Evolutionary conservation across 1,140 invertebrate genomes (phyloP).

Genomic region (Geopemphigus sp.): DNA sequence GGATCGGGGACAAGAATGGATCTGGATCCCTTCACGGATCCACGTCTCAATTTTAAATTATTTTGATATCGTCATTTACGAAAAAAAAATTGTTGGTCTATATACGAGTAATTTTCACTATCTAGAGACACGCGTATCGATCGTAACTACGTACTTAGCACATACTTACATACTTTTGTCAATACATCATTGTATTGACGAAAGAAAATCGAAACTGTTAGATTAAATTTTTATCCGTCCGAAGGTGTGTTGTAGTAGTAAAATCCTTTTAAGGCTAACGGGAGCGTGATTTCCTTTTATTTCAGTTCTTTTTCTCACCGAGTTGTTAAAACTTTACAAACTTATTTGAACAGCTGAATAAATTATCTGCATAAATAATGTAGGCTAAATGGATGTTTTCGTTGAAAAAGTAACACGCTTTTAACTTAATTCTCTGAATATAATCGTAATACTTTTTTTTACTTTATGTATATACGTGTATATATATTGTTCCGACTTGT

Average conservation of each 20-base stretch:
- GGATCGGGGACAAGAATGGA: too few species aligned
- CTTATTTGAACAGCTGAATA: conserved; percentile 37
- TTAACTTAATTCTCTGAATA: conserved; percentile 20
- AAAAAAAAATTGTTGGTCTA: too few species aligned
- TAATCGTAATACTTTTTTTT: conserved; percentile 20
- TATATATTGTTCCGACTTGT: neutral
- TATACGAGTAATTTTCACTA: too few species aligned
- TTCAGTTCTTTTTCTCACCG: neutral
- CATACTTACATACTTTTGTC: too few species aligned
- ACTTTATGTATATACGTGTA: too few species aligned
- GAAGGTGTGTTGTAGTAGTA: neutral
- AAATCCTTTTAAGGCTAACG: conserved; percentile 8
- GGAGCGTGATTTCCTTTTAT: conserved; percentile 31
- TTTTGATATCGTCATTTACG: too few species aligned
- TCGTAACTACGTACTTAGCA: too few species aligned
- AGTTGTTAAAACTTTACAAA: conserved; percentile 42
- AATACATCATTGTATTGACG: too few species aligned
- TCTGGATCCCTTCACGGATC: too few species aligned
- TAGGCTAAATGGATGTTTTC: conserved; percentile 33
- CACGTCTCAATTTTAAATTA: too few species aligned
- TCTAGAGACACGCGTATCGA: too few species aligned
- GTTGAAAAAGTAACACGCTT: conserved; percentile 19
- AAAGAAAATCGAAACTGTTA: neutral
- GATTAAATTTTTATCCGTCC: neutral
- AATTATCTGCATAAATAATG: conserved; percentile 29